Conservation (phyloP, 2,888 invertebrate genomes). For the Diogma glabrata region DNA sequence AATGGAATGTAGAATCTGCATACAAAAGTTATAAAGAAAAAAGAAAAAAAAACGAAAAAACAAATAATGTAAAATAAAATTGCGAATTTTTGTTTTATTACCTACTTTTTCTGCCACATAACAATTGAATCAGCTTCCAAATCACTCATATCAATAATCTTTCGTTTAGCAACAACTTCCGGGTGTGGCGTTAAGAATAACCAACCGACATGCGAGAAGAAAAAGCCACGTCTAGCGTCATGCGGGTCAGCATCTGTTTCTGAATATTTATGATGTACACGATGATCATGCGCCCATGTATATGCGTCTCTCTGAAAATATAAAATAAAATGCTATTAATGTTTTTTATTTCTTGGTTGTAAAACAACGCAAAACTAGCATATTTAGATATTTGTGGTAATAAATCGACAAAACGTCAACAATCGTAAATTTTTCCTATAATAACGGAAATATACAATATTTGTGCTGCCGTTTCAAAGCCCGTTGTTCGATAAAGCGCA, state of each 20-base stretch:
- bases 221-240: constrained; percentile 73
- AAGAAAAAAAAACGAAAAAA: constrained; percentile 14
- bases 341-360: no score
- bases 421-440: no score
- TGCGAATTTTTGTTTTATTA: constrained; percentile 40
- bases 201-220: constrained; percentile 92
- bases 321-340: constrained; percentile 12
- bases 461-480: no score
- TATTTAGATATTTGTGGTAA: no score
- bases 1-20: constrained; percentile 55
- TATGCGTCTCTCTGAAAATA: constrained; percentile 61
- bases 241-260: constrained; percentile 69
- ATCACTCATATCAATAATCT: constrained; percentile 56
- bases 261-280: constrained; percentile 80
- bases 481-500: no score
- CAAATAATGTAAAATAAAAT: neutral
- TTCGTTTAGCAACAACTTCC: constrained; percentile 55
- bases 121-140: constrained; percentile 61
- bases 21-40: neutral
- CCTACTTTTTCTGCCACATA: constrained; percentile 51
- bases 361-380: no score
- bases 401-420: no score
- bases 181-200: constrained; percentile 75
- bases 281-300: constrained; percentile 77
- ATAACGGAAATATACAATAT: no score